Conservation (phyloP, 2,888 invertebrate genomes). For the Eupithecia pulchellata region DNA sequence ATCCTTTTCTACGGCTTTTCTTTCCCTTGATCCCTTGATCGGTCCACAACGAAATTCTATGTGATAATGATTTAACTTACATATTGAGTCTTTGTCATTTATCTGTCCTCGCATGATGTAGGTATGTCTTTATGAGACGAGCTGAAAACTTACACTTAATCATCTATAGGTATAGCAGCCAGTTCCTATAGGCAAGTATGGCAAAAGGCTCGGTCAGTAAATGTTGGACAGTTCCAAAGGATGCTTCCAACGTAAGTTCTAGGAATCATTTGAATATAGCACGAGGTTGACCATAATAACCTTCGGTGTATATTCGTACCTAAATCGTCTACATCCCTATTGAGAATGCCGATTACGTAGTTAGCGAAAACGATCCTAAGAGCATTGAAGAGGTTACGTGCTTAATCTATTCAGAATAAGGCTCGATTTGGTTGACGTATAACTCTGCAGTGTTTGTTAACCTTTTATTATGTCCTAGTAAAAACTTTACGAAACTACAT, state of each 20-base stretch:
- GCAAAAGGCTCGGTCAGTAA: neutral
- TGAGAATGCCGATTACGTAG: slow-evolving; percentile 41
- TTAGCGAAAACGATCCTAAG: slow-evolving; percentile 34
- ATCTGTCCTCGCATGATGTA: too few species aligned
- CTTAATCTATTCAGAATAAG: slow-evolving; percentile 27
- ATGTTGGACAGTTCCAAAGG: neutral
- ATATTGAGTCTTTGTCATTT: too few species aligned
- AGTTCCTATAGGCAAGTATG: too few species aligned
- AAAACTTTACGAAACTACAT: too few species aligned
- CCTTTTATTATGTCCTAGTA: too few species aligned
- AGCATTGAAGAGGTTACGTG: slow-evolving; percentile 22
- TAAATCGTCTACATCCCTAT: slow-evolving; percentile 57
- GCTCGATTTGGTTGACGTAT: neutral
- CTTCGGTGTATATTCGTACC: slow-evolving; percentile 47
- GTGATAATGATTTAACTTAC: too few species aligned
- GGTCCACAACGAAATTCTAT: too few species aligned
- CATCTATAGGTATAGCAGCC: too few species aligned
- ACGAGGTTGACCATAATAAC: slow-evolving; percentile 5
- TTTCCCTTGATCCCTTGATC: too few species aligned
- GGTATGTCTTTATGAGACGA: too few species aligned
- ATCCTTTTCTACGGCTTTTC: too few species aligned
- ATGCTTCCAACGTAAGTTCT: neutral
- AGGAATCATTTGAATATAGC: neutral
- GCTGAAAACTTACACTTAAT: too few species aligned
- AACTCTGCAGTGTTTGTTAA: neutral